These are phyloP conservation scores for Bombus waltoni DNA, from an alignment of 1,140 invertebrate genomes.

Conservation along the genomic window DNA sequence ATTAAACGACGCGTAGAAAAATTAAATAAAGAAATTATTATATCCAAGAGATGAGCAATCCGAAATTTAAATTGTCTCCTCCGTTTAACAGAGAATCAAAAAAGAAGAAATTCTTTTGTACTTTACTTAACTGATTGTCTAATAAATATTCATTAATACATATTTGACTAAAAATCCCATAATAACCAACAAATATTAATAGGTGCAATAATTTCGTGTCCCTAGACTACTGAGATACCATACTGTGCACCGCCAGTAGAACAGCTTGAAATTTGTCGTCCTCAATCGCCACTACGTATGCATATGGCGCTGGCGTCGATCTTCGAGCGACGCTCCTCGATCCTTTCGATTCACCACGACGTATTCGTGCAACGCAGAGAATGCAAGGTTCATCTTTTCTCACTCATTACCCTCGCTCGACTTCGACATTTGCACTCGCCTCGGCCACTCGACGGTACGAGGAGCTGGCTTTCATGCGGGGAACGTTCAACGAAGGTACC, in stretches of 20 bases:
- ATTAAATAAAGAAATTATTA: too few relatives aligned
- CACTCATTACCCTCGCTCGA: slow-evolving; percentile 47
- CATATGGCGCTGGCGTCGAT: background rate
- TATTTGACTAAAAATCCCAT: too few relatives aligned
- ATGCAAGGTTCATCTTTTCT: slow-evolving; percentile 46
- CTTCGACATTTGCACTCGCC: slow-evolving; percentile 43
- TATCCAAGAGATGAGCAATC: too few relatives aligned
- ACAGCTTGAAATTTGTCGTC: slow-evolving; percentile 20
- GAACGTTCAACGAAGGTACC: slow-evolving; percentile 44
- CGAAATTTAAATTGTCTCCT: too few relatives aligned
- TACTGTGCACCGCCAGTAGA: background rate
- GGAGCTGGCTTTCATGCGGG: slow-evolving; percentile 36
- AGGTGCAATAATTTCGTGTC: background rate
- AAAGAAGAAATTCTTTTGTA: too few relatives aligned
- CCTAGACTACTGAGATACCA: background rate
- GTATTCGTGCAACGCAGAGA: background rate
- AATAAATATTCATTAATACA: too few relatives aligned
- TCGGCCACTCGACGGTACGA: slow-evolving; percentile 19
- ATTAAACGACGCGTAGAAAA: too few relatives aligned
- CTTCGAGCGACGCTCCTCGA: background rate
- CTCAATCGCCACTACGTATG: background rate
- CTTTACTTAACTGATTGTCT: too few relatives aligned
- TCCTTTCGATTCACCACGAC: background rate
- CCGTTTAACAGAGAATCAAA: too few relatives aligned
- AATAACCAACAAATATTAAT: too few relatives aligned